These are phyloP conservation scores for Octodonta nipae DNA, from an alignment of 2,888 invertebrate genomes.

Conservation along the genomic window DNA sequence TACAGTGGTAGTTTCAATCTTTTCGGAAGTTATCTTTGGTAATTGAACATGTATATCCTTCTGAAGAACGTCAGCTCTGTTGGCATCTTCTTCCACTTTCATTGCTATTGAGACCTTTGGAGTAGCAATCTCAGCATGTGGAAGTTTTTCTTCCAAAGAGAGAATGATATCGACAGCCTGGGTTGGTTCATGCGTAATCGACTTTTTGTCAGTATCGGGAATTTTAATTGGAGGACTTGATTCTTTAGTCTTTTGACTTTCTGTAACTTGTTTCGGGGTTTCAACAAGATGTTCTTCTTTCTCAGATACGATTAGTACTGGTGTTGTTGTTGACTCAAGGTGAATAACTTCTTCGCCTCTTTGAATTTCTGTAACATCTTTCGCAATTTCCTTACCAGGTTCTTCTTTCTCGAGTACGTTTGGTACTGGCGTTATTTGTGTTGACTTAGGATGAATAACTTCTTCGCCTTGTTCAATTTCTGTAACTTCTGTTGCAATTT, in stretches of 20 bases:
- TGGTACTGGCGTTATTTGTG: constrained; percentile 3
- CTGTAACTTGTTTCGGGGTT: neutral
- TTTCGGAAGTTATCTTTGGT: constrained; percentile 19
- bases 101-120: constrained; percentile 27
- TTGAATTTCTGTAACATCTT: neutral
- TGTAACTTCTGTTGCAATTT: no score
- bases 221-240: neutral
- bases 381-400: no score
- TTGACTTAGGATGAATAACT: no score
- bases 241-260: no score
- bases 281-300: neutral
- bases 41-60: constrained; percentile 29
- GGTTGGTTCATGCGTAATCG: constrained; percentile 25
- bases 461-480: no score
- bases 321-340: no score
- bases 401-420: neutral
- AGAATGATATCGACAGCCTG: constrained; percentile 29
- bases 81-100: constrained; percentile 23
- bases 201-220: no score
- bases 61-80: constrained; percentile 24
- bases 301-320: no score
- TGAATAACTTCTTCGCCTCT: neutral
- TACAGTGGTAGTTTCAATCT: constrained; percentile 17
- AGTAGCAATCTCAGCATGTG: constrained; percentile 28
- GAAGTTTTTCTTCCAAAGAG: constrained; percentile 35